Evolutionary conservation across 2,797 vertebrate genomes (phyloP), one percentile per base, ranked within the genome.

Genomic region (Cetoscarus ocellatus): DNA sequence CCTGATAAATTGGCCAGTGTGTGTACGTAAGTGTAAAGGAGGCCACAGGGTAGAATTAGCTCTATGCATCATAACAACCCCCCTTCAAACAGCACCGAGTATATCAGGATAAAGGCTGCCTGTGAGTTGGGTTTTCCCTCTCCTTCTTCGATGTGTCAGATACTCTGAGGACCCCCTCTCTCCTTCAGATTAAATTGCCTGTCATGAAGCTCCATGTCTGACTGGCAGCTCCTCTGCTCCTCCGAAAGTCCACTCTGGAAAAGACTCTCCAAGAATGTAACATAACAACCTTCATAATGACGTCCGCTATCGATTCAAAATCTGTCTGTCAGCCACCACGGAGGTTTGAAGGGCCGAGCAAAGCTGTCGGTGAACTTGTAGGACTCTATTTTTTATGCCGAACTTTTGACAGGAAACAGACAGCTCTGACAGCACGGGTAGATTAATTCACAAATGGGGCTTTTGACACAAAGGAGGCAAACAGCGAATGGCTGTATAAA

Each of bases 101-200:
- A 39, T 63, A 27, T 56, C 17, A 42, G 60, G 42, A 59, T 66
- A 67, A 66, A 51, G 43, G 42, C 59, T 56, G 54, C 45, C 36
- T 35, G 17, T 8, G 71, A 67, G 64, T 45, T 54, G 52, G 54
- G 14, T 45, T 75, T 67, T 79, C 50, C 67, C 74, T 79, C 73
- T 68, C 49, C 1, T 42, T n/a, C 71, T 73, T 85, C 18, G 15
- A 80, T 64, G 82, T 81, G 84, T 85, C 86, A 87, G 66, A 75
- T 59, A 64, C 75, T 82, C 65, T 73, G 67, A 83, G 82, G 79
- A 75, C 85, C 77, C 82, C 84, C 67, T 12, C 73, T 82, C 84
- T 90, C 83, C 87, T 84, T 82, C 71, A 89, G 84, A 90, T 91
- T 86, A 93, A 93, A 92, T 92, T 92, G 88, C 89, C 89, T 88